Evolutionary conservation across 1,140 invertebrate species (phyloP).

Genomic region (Penaeus indicus): DNA sequence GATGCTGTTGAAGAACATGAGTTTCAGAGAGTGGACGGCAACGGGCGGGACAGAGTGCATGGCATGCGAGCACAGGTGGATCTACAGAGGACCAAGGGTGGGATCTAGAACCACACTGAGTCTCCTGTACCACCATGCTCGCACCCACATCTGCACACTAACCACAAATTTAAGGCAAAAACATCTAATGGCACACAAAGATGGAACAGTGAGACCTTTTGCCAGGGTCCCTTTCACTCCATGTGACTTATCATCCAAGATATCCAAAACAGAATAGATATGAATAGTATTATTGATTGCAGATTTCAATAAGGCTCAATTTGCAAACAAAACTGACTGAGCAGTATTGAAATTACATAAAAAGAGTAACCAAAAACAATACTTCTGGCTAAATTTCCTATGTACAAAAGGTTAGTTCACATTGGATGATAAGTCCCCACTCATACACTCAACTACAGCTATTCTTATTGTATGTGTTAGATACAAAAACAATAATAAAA

Average conservation of each 20-base stretch:
- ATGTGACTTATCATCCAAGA: constrained; percentile 59
- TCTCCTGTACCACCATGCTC: constrained; percentile 34
- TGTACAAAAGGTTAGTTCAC: background rate
- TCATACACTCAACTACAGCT: constrained; percentile 61
- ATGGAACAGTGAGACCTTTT: constrained; percentile 67
- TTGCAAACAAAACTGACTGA: background rate
- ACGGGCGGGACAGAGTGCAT: constrained; percentile 45
- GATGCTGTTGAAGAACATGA: constrained; percentile 59
- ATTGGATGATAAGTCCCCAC: constrained; percentile 60
- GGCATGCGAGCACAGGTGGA: constrained; percentile 41
- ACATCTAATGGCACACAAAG: constrained; percentile 62
- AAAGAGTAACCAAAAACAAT: no score
- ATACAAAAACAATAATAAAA: constrained; percentile 42
- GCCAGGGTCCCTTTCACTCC: constrained; percentile 66
- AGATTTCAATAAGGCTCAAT: constrained; percentile 1
- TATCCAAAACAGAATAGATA: background rate
- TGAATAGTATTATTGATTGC: no score
- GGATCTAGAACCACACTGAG: constrained; percentile 18
- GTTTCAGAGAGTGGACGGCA: constrained; percentile 56
- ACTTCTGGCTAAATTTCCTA: no score
- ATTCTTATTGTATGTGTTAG: constrained; percentile 49
- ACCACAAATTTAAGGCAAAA: constrained; percentile 53
- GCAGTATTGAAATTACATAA: no score
- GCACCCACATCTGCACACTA: constrained; percentile 40
- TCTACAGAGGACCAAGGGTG: constrained; percentile 11